phyloP scores from a whole-genome alignment of 2,797 vertebrate species.

The Periparus ater region DNA sequence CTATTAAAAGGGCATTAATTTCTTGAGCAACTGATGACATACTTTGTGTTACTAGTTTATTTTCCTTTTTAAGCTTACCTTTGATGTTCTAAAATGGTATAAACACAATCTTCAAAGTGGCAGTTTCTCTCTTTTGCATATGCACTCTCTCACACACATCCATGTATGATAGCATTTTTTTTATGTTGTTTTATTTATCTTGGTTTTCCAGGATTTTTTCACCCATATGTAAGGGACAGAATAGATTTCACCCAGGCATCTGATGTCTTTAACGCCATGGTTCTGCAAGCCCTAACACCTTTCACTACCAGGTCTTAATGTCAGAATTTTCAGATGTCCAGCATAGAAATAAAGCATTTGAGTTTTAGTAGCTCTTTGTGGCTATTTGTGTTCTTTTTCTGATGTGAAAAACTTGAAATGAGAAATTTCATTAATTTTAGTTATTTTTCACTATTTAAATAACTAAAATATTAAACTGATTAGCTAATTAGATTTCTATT shows the following conservation, averaged over 20 bases:
- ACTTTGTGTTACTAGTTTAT: background rate
- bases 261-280: background rate
- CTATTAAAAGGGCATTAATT: background rate
- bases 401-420: background rate
- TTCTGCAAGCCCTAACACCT: background rate
- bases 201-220: background rate
- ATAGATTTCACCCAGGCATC: background rate
- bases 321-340: background rate
- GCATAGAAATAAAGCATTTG: background rate
- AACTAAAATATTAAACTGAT: background rate
- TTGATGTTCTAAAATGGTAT: background rate
- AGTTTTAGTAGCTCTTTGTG: background rate
- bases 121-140: background rate
- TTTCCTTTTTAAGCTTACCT: background rate
- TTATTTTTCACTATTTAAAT: background rate
- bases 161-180: background rate
- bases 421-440: background rate
- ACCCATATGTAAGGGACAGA: accelerated
- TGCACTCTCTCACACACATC: background rate
- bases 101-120: background rate
- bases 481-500: background rate
- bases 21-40: background rate
- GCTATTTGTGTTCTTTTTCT: background rate
- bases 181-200: background rate
- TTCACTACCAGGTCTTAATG: background rate